Evolutionary conservation across 1,140 invertebrate genomes (phyloP), one percentile per base, ranked within the genome.

Genomic region (Magallana angulata): DNA sequence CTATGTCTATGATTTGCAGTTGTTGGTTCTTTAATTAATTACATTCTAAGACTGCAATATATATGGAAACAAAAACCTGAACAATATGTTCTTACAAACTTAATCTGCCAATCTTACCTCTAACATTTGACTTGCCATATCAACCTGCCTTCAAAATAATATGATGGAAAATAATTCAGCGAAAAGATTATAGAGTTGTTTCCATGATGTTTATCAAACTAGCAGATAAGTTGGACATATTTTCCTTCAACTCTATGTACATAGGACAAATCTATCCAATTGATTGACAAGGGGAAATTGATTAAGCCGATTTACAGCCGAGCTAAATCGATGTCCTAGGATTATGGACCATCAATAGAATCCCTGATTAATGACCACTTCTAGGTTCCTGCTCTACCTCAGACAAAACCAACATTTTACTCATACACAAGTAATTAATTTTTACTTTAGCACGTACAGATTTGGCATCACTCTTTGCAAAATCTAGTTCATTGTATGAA

Each of bases 261-360:
- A 76, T 24, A 76, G 68, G 24, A 24, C 68, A 76, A 76, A 76
- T 76, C 68, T 30, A 76, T 30, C 68, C 68, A 76, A 76, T 76
- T 76, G 68, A 76, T 76, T 76, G 68, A 76, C 68, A 76, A 76
- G 68, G 68, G 68, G 30, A 76, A 76, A 76, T 76, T 76, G 68
- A 76, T 76, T 76, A 24, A 11, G 14, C 24, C 24, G 68, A 76
- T 76, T 76, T 76, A 76, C 68, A 76, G 24, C 24, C 5, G 68
- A 30, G 68, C 4, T 12, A 76, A 76, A 76, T 76, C 68, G 24
- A 76, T 76, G 68, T 76, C 24, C 68, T 76, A 18, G 7, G 68
- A 76, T 76, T 76, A 76, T 76, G 1, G 24, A 8, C 30, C 68
- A 76, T 76, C 68, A 76, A 76, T 9, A 12, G 24, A 76, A 30